Percentiles rank a stretch among this genome's conserved stretches.
phyloP scores from a whole-genome alignment of 2,113 vertebrate genomes.

The Forbesichthys papilliferus region DNA sequence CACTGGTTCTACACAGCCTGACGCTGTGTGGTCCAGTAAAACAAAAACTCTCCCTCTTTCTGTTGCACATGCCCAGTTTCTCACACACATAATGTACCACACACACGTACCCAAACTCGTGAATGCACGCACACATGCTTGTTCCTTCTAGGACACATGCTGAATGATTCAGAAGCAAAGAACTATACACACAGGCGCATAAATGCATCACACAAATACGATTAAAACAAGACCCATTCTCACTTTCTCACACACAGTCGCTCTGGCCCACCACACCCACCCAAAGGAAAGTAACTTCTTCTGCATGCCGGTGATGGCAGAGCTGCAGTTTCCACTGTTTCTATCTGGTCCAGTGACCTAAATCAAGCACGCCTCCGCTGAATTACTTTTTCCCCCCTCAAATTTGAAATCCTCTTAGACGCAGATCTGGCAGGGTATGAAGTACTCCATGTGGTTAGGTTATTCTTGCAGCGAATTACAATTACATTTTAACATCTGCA shows the following conservation, averaged over 20 bases:
- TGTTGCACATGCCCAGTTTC: background rate
- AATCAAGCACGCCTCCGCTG: background rate
- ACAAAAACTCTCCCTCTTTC: slow-evolving; percentile 17
- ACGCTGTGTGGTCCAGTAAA: slow-evolving; percentile 24
- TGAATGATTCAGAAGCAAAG: no score
- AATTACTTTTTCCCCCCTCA: background rate
- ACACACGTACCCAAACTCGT: no score
- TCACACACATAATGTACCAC: background rate
- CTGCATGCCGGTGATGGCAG: background rate
- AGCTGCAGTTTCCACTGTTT: slow-evolving; percentile 17
- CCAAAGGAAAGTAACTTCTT: slow-evolving; percentile 28
- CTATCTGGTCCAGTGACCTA: background rate
- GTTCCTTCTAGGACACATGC: background rate
- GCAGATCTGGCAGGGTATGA: background rate
- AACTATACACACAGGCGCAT: no score
- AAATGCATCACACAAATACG: no score
- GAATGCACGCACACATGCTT: no score
- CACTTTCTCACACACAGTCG: background rate
- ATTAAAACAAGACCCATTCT: no score
- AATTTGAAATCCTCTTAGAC: background rate
- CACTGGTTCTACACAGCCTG: slow-evolving; percentile 4
- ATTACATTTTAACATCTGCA: no score
- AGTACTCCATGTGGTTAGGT: background rate
- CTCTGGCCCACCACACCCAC: slow-evolving; percentile 45
- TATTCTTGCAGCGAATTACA: no score